Conservation (phyloP, 2,113 vertebrate species). For the Cebus imitator region DNA sequence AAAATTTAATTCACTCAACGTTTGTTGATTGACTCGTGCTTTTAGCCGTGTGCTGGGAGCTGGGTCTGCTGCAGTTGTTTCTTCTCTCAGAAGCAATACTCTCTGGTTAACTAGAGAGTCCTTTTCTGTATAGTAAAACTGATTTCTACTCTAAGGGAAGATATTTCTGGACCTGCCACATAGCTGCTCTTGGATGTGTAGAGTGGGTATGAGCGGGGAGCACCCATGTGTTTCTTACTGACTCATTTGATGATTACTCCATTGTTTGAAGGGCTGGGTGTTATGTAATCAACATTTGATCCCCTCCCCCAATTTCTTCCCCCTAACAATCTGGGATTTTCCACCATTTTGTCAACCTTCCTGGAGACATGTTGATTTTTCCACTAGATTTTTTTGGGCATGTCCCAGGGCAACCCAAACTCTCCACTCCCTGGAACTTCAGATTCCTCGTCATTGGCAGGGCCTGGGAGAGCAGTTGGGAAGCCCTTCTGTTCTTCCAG, state of each 20-base stretch:
- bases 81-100: not conserved
- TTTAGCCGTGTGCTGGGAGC: not conserved
- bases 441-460: not conserved
- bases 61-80: not conserved
- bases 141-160: not conserved
- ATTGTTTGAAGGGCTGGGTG: constrained; percentile 45
- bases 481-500: not conserved
- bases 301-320: not conserved
- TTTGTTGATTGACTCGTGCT: not conserved
- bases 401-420: constrained; percentile 54
- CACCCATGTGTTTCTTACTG: constrained; percentile 48
- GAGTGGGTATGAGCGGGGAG: not conserved
- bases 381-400: constrained; percentile 54
- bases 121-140: not conserved
- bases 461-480: not conserved
- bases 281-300: constrained; percentile 72
- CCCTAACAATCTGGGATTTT: constrained; percentile 82
- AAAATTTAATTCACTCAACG: constrained; percentile 23
- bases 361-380: constrained; percentile 72
- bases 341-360: constrained; percentile 82
- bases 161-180: constrained; percentile 44
- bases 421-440: constrained; percentile 14
- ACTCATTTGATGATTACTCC: constrained; percentile 68
- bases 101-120: not conserved
- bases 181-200: not conserved